Evolutionary conservation across 2,888 invertebrate genomes (phyloP), one percentile per base, ranked within the genome.

Genomic region (Standfussiana lucernea): DNA sequence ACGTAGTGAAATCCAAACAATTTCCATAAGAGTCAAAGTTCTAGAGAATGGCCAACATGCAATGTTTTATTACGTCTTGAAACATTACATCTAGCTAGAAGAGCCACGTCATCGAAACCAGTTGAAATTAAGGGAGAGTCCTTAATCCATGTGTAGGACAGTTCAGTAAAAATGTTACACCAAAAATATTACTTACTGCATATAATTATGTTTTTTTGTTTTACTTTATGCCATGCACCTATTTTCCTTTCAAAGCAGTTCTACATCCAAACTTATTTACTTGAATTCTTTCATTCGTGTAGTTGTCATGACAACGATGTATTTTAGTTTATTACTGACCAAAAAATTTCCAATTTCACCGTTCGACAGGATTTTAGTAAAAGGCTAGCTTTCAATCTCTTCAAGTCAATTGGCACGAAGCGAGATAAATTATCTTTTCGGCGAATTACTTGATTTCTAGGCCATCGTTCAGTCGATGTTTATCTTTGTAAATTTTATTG

Each of bases 381-480:
- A 40, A 13, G 0, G 1, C 8, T n/a, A 42, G 10, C n/a, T 61
- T 61, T 68, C 13, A 13, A 37, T 40, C 15, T n/a, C 11, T 64
- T 67, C 28, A 18, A 42, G 7, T 61, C 35, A 74, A 59, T 56
- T 75, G 56, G 32, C 42, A 32, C 42, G 81, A 75, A 84, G 45
- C 37, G 65, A 74, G 71, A 82, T 74, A 72, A 79, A 74, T 75
- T 62, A 72, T 72, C 42, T 70, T 65, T 80, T 75, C 72, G 37
- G 21, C 32, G 69, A 83, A 72, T 70, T 50, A 28, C 47, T 50
- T 18, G 45, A 72, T 72, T 72, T 85, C 42, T 66, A 72, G 85
- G 76, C 28, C 66, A 71, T 70, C 37, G 28, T 42, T 64, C n/a
- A 1, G 15, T 59, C 40, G 32, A 10, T n/a, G 40, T 70, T 81